Base-by-base conservation (phyloP, 2,888 invertebrate species). In the Calephelis perditalis region DNA sequence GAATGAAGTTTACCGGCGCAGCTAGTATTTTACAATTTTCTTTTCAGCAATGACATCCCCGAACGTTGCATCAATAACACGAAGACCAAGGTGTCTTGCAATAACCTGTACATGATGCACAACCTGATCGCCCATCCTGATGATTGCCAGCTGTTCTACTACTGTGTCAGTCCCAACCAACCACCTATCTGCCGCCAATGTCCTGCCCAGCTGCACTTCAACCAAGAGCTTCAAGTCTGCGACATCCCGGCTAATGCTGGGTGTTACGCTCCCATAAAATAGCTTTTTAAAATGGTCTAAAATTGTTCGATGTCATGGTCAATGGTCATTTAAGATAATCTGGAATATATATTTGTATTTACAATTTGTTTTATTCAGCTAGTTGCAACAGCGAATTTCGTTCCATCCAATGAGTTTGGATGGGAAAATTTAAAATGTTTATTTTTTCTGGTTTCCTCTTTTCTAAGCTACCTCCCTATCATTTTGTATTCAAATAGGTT, bases 121-220 rank as follows among this genome's bases (percentile, higher is more conserved):
- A 36, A 45, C 3, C 58, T 65, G 7, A 9, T 60, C 5, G 66
- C 69, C 44, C 71, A 73, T 55, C 71, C 73, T 10, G 70, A 70
- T 44, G 71, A 73, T 63, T 72, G 73, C 60, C 58, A 67, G 35
- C 66, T 73, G 37, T 75, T 73, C 66, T 74, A 74, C 56, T 69
- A 71, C 65, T 74, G 74, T 60, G 63, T 69, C 44, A 57, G 43
- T 7, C 58, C 64, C 5, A 46, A 63, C 7, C 46, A 56, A 15
- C 7, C 46, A 9, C 70, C 73, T 46, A 57, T 72, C 9, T 73
- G 74, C 65, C 68, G 71, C 46, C 70, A 72, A 49, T 73, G 74
- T 45, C 67, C 67, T 7, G 61, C 56, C 15, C 49, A 57, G n/a
- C 57, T 68, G 35, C 67, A 69, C 60, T 69, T 67, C 61, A 67